phyloP scores from a whole-genome alignment of 2,797 vertebrate species.

The Graptemys geographica region DNA sequence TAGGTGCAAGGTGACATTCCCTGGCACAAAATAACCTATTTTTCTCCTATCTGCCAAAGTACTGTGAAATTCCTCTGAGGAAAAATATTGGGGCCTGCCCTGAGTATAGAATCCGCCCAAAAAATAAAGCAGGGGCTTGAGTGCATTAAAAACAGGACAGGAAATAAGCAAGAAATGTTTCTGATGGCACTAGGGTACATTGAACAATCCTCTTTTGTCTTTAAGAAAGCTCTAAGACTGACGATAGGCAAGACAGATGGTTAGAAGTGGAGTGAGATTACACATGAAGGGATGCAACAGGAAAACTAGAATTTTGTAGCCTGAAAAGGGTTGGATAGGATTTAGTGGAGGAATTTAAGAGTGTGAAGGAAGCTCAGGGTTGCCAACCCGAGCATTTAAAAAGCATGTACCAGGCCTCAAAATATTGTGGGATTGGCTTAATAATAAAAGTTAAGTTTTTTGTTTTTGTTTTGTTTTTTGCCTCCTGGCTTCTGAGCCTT shows the following conservation, averaged over 20 bases:
- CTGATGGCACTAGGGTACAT: fast-evolving
- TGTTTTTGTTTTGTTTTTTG: background rate
- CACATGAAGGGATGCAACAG: background rate
- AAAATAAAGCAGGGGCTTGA: slow-evolving; percentile 4
- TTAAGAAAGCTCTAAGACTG: slow-evolving; percentile 22
- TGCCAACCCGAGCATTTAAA: background rate
- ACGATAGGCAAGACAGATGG: background rate
- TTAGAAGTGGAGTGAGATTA: slow-evolving; percentile 47
- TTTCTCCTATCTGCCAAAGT: background rate
- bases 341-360: background rate
- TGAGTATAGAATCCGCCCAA: background rate
- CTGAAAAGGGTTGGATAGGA: background rate
- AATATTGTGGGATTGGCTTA: background rate
- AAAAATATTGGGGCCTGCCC: slow-evolving; percentile 26
- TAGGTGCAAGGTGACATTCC: background rate
- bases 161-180: slow-evolving; percentile 24
- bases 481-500: background rate
- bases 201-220: background rate
- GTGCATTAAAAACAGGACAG: background rate
- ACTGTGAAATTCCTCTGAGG: background rate
- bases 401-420: background rate
- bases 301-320: background rate
- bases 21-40: background rate
- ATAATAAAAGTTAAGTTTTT: background rate
- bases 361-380: background rate